Conservation (phyloP, 2,113 vertebrate species). For the Todiramphus saurophagus region DNA sequence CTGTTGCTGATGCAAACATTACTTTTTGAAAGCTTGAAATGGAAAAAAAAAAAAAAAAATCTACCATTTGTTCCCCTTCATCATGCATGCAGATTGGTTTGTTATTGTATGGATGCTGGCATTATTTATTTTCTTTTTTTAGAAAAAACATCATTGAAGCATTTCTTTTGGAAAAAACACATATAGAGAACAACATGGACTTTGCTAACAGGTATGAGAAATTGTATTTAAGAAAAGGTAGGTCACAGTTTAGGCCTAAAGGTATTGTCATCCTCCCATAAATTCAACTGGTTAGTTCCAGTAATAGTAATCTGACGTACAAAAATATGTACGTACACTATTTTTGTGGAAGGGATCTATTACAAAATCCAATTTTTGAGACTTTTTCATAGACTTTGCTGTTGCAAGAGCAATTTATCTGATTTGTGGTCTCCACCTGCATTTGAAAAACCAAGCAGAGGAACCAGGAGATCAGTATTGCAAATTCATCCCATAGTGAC, state of each 20-base stretch:
- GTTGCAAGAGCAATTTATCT: background rate
- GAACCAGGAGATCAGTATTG: background rate
- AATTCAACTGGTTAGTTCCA: background rate
- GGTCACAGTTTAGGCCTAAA: background rate
- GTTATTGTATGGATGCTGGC: background rate
- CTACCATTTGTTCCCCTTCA: background rate
- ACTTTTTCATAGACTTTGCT: background rate
- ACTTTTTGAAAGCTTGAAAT: background rate
- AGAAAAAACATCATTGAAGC: conserved; percentile 29
- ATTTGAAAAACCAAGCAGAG: background rate
- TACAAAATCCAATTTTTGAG: background rate
- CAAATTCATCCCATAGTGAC: background rate
- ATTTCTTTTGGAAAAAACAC: conserved; percentile 46
- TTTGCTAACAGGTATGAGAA: conserved; percentile 20
- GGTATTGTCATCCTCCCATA: background rate
- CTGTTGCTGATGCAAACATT: background rate
- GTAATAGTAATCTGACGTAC: too few species aligned
- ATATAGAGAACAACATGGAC: conserved; percentile 15
- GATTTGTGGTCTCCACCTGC: background rate
- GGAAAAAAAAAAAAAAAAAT: background rate
- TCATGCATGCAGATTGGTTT: background rate
- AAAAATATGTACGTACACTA: background rate
- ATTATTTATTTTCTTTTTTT: conserved; percentile 52
- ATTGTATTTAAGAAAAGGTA: conserved; percentile 11
- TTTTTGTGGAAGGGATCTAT: background rate